A percentile compares a stretch with the other conserved stretches of the same genome.
phyloP scores from a whole-genome alignment of 2,113 vertebrate species.

The Potamarius usumacintae region DNA sequence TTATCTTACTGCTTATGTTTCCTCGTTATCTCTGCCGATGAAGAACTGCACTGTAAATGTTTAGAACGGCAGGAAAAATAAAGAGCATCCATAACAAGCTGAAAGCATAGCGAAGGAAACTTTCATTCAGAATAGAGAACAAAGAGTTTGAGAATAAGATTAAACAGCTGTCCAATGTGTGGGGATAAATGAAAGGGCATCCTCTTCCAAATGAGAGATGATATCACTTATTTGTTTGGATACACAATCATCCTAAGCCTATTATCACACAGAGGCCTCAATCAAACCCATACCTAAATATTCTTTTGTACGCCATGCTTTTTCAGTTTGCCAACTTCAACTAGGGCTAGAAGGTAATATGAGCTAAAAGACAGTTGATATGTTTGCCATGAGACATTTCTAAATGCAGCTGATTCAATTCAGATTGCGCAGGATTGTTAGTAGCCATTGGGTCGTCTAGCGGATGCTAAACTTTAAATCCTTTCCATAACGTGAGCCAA shows the following conservation, averaged over 20 bases:
- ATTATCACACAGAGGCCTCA: not conserved
- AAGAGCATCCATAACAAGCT: constrained; percentile 48
- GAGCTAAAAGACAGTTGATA: constrained; percentile 10
- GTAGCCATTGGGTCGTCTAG: constrained; percentile 51
- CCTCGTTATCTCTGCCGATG: constrained; percentile 54
- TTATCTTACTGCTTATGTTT: constrained; percentile 61
- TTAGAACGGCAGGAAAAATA: constrained; percentile 57
- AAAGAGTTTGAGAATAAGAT: constrained; percentile 22
- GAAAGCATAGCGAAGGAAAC: not conserved
- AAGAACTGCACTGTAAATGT: constrained; percentile 55
- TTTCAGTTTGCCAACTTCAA: constrained; percentile 6
- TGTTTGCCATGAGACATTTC: not conserved
- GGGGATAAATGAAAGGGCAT: not conserved
- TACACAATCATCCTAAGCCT: not conserved
- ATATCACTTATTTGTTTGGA: constrained; percentile 31
- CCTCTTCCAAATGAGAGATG: not conserved
- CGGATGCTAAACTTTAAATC: constrained; percentile 55
- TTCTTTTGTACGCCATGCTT: constrained; percentile 23
- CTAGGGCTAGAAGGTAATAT: constrained; percentile 8
- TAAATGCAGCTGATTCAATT: constrained; percentile 37
- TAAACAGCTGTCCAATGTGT: constrained; percentile 17
- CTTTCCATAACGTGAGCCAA: constrained; percentile 57
- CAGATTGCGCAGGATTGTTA: constrained; percentile 33
- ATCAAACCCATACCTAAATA: constrained; percentile 8
- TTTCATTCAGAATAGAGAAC: constrained; percentile 13